Base-by-base conservation (phyloP, 2,888 invertebrate genomes). In the Melanophora roralis region DNA sequence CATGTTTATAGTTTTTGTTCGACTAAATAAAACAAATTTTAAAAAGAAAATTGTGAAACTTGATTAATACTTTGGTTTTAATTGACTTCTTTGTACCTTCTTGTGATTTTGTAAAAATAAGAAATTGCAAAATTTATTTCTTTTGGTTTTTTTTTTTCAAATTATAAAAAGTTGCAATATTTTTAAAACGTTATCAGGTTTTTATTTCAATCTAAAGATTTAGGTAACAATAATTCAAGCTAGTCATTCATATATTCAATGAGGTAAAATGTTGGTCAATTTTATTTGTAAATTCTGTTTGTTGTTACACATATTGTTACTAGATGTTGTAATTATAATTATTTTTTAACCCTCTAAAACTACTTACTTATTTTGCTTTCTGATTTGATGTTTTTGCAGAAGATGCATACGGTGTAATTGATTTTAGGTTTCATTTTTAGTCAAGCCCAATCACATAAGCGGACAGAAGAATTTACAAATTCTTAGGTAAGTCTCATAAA, bases 351-450 rank as follows among this genome's bases (percentile, higher is more conserved):
- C 43, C 65, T 67, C 34, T 59, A 49, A 57, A 23, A 65, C 60
- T 59, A 12, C 19, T 69, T 45, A 7, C 19, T 51, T 16, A 51
- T 19, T 21, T 32, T 9, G 0, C 40, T 43, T 36, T 36, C n/a
- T 51, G 43, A 73, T 40, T 74, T n/a, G n/a, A 65, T 51, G 49
- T 49, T 1, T 45, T 67, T 59, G 59, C 74, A 59, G 59, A 53
- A 53, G 8, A 51, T 43, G 43, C 51, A n/a, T 59, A 51, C 59
- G 65, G 67, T 67, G 74, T 59, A 74, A 74, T 51, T n/a, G n/a
- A n/a, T n/a, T n/a, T n/a, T n/a, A n/a, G n/a, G n/a, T n/a, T n/a
- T n/a, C n/a, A n/a, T n/a, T n/a, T n/a, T n/a, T n/a, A n/a, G n/a
- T n/a, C n/a, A n/a, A n/a, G 27, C 27, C 3, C 4, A 27, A 27